phyloP scores from a whole-genome alignment of 2,797 vertebrate species.

The Molossus molossus region DNA sequence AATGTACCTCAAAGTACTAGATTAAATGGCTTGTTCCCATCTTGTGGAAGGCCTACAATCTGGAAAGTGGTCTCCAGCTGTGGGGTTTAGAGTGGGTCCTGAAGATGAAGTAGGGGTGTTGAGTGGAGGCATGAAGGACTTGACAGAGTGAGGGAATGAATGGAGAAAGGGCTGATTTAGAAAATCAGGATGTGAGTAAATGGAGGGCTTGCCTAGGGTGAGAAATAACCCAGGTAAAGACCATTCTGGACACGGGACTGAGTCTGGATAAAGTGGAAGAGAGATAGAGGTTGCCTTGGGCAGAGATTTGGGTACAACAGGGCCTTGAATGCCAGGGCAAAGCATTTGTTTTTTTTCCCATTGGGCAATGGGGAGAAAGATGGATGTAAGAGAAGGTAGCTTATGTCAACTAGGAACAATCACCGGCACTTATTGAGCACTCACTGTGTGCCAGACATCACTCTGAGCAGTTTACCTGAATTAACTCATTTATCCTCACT shows the following conservation, averaged over 20 bases:
- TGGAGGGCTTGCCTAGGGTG: constrained; percentile 23
- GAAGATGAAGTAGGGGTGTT: constrained; percentile 56
- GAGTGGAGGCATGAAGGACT: constrained; percentile 9
- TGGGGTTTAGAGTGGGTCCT: not conserved
- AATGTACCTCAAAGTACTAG: constrained; percentile 26
- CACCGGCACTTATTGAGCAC: constrained; percentile 46
- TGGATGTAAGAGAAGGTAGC: constrained; percentile 21
- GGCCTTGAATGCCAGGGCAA: constrained; percentile 54
- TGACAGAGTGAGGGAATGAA: constrained; percentile 3
- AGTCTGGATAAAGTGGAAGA: constrained; percentile 38
- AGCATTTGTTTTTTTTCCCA: not conserved
- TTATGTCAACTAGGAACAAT: constrained; percentile 34
- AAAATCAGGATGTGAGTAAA: constrained; percentile 7
- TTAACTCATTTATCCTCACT: constrained; percentile 46
- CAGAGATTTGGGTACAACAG: constrained; percentile 50
- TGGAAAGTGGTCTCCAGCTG: constrained; percentile 18
- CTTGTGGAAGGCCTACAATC: not conserved
- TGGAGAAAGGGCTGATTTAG: constrained; percentile 46
- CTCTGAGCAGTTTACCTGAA: constrained; percentile 54
- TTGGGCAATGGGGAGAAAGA: not conserved
- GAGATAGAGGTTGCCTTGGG: not conserved
- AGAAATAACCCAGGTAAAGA: constrained; percentile 62
- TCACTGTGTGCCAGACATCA: constrained; percentile 24
- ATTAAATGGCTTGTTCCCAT: constrained; percentile 21
- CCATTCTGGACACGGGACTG: constrained; percentile 2